Evolutionary conservation across 2,113 vertebrate species (phyloP).

Genomic region (Vulpes ferrilata): DNA sequence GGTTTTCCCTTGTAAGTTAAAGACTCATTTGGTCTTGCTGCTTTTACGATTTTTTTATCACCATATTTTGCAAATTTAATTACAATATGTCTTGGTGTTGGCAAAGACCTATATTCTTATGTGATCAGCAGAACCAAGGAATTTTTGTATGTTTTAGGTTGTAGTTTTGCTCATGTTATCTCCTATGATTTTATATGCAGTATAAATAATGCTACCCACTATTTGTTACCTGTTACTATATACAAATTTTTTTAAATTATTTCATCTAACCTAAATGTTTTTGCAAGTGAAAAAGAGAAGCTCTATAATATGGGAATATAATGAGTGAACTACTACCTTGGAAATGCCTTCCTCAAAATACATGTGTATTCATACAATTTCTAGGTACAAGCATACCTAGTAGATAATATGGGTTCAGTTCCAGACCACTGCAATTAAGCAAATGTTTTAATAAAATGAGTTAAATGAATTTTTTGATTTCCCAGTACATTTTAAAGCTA

Average conservation of each 20-base stretch:
- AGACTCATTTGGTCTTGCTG: not conserved
- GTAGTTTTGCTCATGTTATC: not conserved
- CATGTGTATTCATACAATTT: not conserved
- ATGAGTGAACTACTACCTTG: not conserved
- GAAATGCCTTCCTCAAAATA: not conserved
- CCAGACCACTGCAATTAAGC: not conserved
- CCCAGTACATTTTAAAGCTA: not conserved
- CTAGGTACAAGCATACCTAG: not conserved
- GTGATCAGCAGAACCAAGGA: not conserved
- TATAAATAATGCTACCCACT: not conserved
- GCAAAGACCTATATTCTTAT: not conserved
- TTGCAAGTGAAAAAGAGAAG: not conserved
- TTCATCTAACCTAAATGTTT: not conserved
- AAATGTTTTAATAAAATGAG: not conserved
- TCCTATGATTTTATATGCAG: constrained; percentile 2
- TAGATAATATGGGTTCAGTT: not conserved
- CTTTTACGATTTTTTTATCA: not conserved
- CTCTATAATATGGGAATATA: not conserved
- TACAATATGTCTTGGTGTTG: not conserved
- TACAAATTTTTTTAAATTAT: not conserved
- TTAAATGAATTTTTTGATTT: not conserved
- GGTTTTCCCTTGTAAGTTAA: not conserved
- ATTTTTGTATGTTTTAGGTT: not conserved
- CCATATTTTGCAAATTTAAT: not conserved
- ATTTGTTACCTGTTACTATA: not conserved